Conservation (phyloP, 2,797 vertebrate genomes). For the Chaenodraco wilsoni region DNA sequence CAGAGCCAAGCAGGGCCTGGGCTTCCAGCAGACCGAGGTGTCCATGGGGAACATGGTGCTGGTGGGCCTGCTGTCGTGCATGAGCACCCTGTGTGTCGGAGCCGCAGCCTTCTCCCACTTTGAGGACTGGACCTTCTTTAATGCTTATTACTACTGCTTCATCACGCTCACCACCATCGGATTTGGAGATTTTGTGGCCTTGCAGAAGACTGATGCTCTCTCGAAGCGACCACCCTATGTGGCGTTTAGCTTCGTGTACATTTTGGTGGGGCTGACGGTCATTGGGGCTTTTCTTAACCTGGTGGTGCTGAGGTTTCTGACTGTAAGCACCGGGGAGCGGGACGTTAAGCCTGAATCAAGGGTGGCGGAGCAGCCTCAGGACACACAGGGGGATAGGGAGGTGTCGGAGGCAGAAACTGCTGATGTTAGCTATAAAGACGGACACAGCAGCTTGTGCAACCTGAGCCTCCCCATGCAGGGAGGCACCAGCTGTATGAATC, state of each 20-base stretch:
- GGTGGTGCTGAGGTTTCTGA: conserved; percentile 91
- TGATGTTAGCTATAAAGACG: conserved; percentile 12
- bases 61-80: conserved; percentile 89
- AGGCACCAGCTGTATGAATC: conserved; percentile 81
- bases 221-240: conserved; percentile 87
- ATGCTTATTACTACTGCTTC: conserved; percentile 92
- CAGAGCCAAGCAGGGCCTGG: conserved; percentile 86
- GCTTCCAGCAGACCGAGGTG: conserved; percentile 84
- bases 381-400: conserved; percentile 45
- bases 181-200: conserved; percentile 92
- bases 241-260: conserved; percentile 92
- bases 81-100: conserved; percentile 86
- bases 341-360: conserved; percentile 67
- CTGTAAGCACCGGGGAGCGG: conserved; percentile 80
- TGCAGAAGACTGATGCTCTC: conserved; percentile 88
- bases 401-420: conserved; percentile 21
- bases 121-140: conserved; percentile 92
- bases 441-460: conserved; percentile 65
- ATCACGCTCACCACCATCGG: conserved; percentile 93
- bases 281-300: conserved; percentile 92
- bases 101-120: conserved; percentile 90
- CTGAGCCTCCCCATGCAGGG: conserved; percentile 83
- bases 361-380: conserved; percentile 35
- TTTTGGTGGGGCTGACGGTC: conserved; percentile 89
- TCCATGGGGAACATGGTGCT: conserved; percentile 92